Base-by-base conservation (phyloP, 2,797 vertebrate species). In the Cossypha polioptera region DNA sequence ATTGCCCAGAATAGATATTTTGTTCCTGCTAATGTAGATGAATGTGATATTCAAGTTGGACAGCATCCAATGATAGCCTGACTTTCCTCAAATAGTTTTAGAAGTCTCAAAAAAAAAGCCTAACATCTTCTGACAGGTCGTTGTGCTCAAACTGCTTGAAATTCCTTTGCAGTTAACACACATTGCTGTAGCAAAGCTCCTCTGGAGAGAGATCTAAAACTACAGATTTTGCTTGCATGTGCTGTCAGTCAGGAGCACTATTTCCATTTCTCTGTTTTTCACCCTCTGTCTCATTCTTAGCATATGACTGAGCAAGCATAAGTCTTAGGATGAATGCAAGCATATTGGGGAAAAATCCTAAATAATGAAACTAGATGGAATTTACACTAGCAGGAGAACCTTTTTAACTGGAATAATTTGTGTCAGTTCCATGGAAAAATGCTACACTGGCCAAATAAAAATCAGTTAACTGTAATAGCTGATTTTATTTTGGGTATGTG, bases 171-270 rank as follows among this genome's bases (percentile, higher is more conserved):
- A 62, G 89, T 86, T 93, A 90, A n/a, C 3, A 0, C 67, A 36
- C 31, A 10, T 48, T 66, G 58, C 91, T 83, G 38, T 81, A 91
- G 85, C 76, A 88, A 55, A 94, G 76, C 65, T 92, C 42, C 25
- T 89, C 89, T 92, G 94, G 88, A 93, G 91, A 63, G 59, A 89
- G 45, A 91, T 89, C 84, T 94, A 65, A 95, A 90, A 86, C 85
- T 91, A 79, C 90, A 96, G 89, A 95, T 92, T 95, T 94, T 92
- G 84, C 94, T 92, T 92, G 91, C 58, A 20, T 93, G 43, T 95
- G 55, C 85, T 96, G 95, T 94, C 94, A 94, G 85, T 96, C 82
- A 94, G 73, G 58, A 93, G 35, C 42, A 80, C 35, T 58, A 86
- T 92, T 94, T 91, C 89, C 81, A 74, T 91, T 92, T 95, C 69